Conservation (phyloP, 2,888 invertebrate species). For the Pyrrhosoma nymphula region DNA sequence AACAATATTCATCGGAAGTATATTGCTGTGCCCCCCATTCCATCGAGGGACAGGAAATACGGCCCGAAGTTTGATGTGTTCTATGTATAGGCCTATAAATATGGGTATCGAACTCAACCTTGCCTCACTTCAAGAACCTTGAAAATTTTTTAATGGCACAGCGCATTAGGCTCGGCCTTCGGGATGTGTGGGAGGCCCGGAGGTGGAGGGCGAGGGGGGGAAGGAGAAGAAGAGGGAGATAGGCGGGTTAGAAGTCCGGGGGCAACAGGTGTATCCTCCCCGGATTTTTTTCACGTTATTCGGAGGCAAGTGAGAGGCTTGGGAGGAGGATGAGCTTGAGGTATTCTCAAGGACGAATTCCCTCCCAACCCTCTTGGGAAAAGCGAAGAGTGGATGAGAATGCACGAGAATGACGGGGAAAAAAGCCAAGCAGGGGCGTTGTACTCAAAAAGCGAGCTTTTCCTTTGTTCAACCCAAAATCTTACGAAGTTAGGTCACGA, state of each 20-base stretch:
- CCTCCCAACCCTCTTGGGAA: conserved; percentile 7
- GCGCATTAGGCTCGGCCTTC: conserved; percentile 31
- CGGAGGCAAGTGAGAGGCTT: neutral
- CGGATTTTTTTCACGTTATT: neutral
- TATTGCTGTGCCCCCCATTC: too few relatives aligned
- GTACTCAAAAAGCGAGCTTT: neutral
- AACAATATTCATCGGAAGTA: too few relatives aligned
- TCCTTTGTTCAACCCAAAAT: conserved; percentile 55
- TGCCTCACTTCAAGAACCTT: neutral
- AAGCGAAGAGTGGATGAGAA: neutral
- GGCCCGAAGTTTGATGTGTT: neutral
- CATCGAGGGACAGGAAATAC: neutral
- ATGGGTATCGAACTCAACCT: neutral
- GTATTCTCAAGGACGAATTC: conserved; percentile 64
- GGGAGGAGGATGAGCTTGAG: conserved; percentile 43
- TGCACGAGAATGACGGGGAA: neutral
- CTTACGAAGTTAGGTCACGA: conserved; percentile 56
- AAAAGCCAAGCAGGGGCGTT: neutral
- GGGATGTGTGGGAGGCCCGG: neutral
- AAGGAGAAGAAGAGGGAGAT: neutral
- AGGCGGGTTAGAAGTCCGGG: neutral
- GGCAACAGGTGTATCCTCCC: conserved; percentile 64
- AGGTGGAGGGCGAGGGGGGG: neutral
- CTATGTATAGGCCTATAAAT: neutral
- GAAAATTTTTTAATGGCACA: conserved; percentile 43